Evolutionary conservation across 2,113 vertebrate genomes (phyloP), one percentile per base, ranked within the genome.

Genomic region (Cricetomys ansorgei): DNA sequence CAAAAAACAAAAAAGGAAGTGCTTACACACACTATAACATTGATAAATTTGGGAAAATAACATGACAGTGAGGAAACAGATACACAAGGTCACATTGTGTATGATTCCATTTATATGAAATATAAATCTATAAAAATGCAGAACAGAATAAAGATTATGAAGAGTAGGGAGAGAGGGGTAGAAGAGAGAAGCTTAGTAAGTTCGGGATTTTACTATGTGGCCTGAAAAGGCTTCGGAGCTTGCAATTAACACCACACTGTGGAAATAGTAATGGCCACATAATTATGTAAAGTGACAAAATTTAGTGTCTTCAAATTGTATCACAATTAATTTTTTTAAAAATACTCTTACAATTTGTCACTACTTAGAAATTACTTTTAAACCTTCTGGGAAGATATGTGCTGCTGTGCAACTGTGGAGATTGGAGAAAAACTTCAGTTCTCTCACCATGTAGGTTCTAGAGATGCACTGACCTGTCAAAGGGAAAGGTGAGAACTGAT

Each of bases 71-170:
- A 91, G 84, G 92, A 29, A 85, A 31, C 64, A 89, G 50, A 62
- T 21, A 64, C 25, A n/a, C 90, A 88, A 85, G 9, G 37, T 55
- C 17, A 40, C 31, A 73, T 59, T 67, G 4, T 91, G 10, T 40
- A 59, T 64, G 13, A 84, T 80, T 85, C 31, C 9, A 75, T 84
- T 84, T 96, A 40, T 55, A n/a, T 75, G 29, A 91, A 93, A 73
- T 43, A 80, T 64, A 88, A 72, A 69, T 65, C 7, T 4, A 57
- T 15, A 80, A 29, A 80, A 57, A 57, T 37, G 45, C 11, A 88
- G 50, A 89, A 7, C 43, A 62, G 34, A 69, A 19, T 76, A 45
- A 25, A 34, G 10, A 4, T 12, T 69, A 27, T 70, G 29, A 91
- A 16, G 23, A 21, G 5, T 19, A 53, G 2, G 21, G 12, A 70